These are phyloP conservation scores for Pollenia griseotomentosa DNA, from an alignment of 2,888 invertebrate genomes.

Conservation along the genomic window DNA sequence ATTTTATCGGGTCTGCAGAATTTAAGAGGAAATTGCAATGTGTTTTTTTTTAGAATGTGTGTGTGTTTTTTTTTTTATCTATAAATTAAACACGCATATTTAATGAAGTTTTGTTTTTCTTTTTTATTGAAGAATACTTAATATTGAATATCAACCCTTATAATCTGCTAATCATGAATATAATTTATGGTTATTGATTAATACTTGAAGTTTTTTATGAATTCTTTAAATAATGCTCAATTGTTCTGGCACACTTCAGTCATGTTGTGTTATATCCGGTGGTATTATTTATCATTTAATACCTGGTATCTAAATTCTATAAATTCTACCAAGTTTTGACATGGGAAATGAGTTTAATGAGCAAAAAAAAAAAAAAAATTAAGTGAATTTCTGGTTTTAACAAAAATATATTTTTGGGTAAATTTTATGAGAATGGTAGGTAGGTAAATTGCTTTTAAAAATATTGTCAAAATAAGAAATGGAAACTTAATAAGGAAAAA, in stretches of 20 bases:
- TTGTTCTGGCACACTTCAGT: slow-evolving; percentile 60
- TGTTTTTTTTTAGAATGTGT: slow-evolving; percentile 39
- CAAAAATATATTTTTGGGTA: no score
- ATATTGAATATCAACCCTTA: slow-evolving; percentile 66
- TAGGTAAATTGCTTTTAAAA: no score
- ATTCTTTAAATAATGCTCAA: slow-evolving; percentile 36
- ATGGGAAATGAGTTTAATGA: slow-evolving; percentile 1
- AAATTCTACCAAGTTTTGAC: neutral
- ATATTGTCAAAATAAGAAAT: no score
- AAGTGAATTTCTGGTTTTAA: no score
- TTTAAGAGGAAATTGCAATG: slow-evolving; percentile 57
- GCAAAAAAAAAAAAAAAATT: neutral
- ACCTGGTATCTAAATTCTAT: slow-evolving; percentile 33
- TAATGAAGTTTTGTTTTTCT: slow-evolving; percentile 29
- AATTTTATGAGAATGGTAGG: no score
- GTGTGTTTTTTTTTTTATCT: neutral
- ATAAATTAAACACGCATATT: slow-evolving; percentile 61
- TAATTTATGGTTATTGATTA: slow-evolving; percentile 49
- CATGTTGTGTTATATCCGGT: slow-evolving; percentile 57
- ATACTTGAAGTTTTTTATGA: slow-evolving; percentile 15
- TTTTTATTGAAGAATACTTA: neutral
- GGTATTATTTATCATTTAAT: slow-evolving; percentile 44
- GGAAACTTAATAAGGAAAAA: no score
- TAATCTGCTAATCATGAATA: slow-evolving; percentile 53
- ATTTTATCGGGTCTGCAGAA: neutral